These are phyloP conservation scores for Parnassius apollo DNA, from an alignment of 2,888 invertebrate genomes.

Conservation along the genomic window DNA sequence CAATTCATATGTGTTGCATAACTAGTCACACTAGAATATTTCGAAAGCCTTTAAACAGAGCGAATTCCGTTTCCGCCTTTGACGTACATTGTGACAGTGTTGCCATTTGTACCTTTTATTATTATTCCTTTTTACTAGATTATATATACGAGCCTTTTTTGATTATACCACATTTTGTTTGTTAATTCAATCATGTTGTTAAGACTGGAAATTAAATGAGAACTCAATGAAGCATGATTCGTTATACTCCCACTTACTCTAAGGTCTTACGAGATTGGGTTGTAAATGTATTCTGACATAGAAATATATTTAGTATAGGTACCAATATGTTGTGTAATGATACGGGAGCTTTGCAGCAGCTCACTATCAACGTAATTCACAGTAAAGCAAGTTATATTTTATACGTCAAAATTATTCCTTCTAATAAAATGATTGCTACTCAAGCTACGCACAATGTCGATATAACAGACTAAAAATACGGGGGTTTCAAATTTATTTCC, in stretches of 20 bases:
- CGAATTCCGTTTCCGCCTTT: slow-evolving; percentile 3
- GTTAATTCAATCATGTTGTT: slow-evolving; percentile 58
- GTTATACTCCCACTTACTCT: slow-evolving; percentile 14
- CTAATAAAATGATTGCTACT: too few species aligned
- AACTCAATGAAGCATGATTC: slow-evolving; percentile 13
- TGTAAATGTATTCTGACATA: background rate
- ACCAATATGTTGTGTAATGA: too few species aligned
- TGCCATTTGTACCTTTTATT: slow-evolving; percentile 21
- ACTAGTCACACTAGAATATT: slow-evolving; percentile 22
- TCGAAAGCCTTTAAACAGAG: background rate
- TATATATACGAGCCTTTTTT: slow-evolving; percentile 36
- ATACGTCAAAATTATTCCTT: too few species aligned
- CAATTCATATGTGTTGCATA: slow-evolving; percentile 15
- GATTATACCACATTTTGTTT: slow-evolving; percentile 57
- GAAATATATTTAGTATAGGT: too few species aligned
- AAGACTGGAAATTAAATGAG: slow-evolving; percentile 28
- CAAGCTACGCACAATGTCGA: too few species aligned
- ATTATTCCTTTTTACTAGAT: slow-evolving; percentile 18
- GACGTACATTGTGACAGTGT: slow-evolving; percentile 17
- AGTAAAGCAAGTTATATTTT: too few species aligned
- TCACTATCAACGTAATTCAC: too few species aligned
- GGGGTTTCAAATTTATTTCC: background rate
- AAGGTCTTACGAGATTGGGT: slow-evolving; percentile 11
- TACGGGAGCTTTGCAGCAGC: too few species aligned
- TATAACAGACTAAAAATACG: too few species aligned